Base-by-base conservation (phyloP, 30 jellyfish, hydroid and myxozoan genomes). In the Clytia hemisphaerica region DNA sequence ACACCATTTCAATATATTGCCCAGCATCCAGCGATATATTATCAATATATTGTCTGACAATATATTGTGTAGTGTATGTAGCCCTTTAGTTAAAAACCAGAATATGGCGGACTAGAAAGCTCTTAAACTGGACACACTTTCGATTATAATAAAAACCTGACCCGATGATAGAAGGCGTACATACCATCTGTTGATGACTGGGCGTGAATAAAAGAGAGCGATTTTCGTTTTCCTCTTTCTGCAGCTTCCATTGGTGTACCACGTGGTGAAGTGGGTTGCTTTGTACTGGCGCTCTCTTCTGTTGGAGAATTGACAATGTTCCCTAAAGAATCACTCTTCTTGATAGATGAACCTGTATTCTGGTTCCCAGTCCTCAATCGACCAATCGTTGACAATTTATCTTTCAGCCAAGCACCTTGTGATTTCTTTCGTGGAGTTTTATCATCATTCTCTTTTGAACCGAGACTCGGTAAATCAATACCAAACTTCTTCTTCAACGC, bases 371-470 rank as follows among this genome's bases (percentile, higher is more conserved):
- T 37, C 16, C 49, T 59, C 19, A 78, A 61, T 57, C 54, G 67
- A 68, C 62, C 76, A 36, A 47, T 14, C 80, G 80, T 80, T 1
- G 93, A 78, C 14, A 80, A 33, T 53, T 71, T 80, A 18, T 78
- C 93, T 45, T 74, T 83, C 25, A 83, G 46, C 95, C 92, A 74
- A 0, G 84, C 90, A 5, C 94, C 69, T 16, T 76, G 85, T 6
- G 95, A 75, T 37, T 84, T 84, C 82, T 79, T 84, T 3, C 93
- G 79, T n/a, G 55, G 70, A 47, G 75, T 36, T 63, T 77, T 84
- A 67, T 62, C 88, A 31, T 38, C 46, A 50, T 77, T 80, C 7
- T 58, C 24, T 72, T 72, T 28, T 66, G 57, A 38, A 54, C 83
- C 28, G 58, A 27, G 25, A 72, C 38, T 7, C 72, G 36, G 10